Base-by-base conservation (phyloP, 2,113 vertebrate species). In the Callipepla californica region DNA sequence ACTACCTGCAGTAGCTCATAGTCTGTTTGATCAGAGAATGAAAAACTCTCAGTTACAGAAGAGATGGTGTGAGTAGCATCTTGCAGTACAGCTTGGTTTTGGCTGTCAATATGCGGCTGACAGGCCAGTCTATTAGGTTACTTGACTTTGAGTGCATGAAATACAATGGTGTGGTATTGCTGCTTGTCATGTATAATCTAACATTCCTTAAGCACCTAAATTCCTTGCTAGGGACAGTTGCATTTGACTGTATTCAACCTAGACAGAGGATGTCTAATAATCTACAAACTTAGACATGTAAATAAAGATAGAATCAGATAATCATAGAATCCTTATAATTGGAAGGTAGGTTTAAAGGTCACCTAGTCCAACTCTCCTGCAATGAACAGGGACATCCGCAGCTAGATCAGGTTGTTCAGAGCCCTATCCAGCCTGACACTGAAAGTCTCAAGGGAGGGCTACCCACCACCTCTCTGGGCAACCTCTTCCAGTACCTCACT, bases 111-210 rank as follows among this genome's bases (percentile, higher is more conserved):
- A 62, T 2, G 1, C 6, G 17, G 2, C 23, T 63, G 59, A 7
- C 15, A 2, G 1, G 50, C 13, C 32, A 10, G 7, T 23, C 9
- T 53, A 21, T 74, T 32, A 28, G 42, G 47, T 55, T 8, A 28
- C 3, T 1, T 7, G 11, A 23, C 22, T 78, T 81, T 70, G 57
- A 42, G 57, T 7, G 8, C 1, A 9, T 7, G 7, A 18, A 17
- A 16, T n/a, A 45, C 0, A 0, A 32, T 12, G 0, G 0, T 17
- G 19, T 25, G 9, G 15, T 48, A 36, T 2, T 40, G 44, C 7
- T 47, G 9, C 5, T 76, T 18, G 9, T 32, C 75, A 58, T 9
- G 18, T 21, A 50, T 7, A 2, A 4, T 8, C 0, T 6, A 4
- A n/a, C 7, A 1, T 10, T 70, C 51, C 38, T 84, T 9, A 6